Evolutionary conservation across 2,113 vertebrate genomes (phyloP).

Genomic region (Vombatus ursinus): DNA sequence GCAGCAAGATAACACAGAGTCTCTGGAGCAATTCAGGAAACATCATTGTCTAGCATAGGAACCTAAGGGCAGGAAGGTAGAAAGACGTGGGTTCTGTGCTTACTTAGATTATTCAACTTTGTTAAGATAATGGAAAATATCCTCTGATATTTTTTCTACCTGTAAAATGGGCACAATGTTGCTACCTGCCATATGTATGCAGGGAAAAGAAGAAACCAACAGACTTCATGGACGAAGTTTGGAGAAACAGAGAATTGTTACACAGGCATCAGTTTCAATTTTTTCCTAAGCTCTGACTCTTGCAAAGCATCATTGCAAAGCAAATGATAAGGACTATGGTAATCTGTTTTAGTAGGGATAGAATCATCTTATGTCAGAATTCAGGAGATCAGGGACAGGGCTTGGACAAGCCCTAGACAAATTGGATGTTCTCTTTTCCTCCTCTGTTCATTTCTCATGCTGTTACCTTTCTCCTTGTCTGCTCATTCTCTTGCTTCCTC

Average conservation of each 20-base stretch:
- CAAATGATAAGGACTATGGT: not conserved
- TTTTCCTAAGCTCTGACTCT: not conserved
- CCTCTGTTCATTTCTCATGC: not conserved
- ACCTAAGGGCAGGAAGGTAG: not conserved
- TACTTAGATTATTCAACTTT: not conserved
- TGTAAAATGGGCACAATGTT: not conserved
- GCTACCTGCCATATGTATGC: not conserved
- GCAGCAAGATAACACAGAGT: not conserved
- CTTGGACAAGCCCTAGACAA: not conserved
- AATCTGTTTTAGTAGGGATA: not conserved
- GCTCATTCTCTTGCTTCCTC: not conserved
- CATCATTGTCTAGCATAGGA: not conserved
- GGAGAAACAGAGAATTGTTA: not conserved
- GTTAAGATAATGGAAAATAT: not conserved
- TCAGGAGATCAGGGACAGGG: not conserved
- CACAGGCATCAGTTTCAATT: not conserved
- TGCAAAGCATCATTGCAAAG: not conserved
- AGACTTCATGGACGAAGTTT: not conserved
- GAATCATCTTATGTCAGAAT: not conserved
- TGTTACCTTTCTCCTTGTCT: rapidly evolving
- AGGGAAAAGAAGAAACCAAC: not conserved
- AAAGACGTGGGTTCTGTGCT: not conserved
- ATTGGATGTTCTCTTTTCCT: not conserved
- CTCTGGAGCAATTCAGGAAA: not conserved
- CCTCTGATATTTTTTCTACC: not conserved